These are phyloP conservation scores for Myotis lucifugus DNA, from an alignment of 2,113 vertebrate genomes.

Conservation along the genomic window DNA sequence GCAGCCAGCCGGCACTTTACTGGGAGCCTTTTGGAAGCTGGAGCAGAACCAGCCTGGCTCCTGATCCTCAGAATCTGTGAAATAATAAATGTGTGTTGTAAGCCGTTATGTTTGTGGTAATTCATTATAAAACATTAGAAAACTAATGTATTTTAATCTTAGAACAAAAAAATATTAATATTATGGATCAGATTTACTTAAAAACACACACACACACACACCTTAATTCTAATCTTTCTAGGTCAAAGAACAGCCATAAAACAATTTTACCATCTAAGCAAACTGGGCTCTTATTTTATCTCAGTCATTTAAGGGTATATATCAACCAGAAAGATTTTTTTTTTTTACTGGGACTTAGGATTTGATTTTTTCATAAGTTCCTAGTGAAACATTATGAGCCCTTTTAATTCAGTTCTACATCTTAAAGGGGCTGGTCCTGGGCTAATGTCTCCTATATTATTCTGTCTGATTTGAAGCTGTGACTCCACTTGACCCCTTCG, in stretches of 20 bases:
- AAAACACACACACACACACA: too few relatives aligned
- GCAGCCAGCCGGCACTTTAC: too few relatives aligned
- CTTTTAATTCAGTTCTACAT: neutral
- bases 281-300: neutral
- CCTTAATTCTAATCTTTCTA: neutral
- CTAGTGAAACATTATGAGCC: neutral
- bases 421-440: neutral
- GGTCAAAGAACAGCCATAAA: neutral
- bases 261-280: neutral
- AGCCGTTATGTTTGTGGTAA: neutral
- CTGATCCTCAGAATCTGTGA: too few relatives aligned
- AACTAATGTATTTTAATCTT: neutral
- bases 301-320: neutral
- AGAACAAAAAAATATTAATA: neutral
- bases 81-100: too few relatives aligned
- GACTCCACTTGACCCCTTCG: too few relatives aligned
- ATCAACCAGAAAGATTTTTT: neutral
- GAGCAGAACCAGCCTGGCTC: too few relatives aligned
- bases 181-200: neutral
- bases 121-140: neutral
- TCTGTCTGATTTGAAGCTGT: neutral
- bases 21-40: too few relatives aligned
- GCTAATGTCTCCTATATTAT: neutral
- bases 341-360: neutral
- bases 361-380: neutral